These are phyloP conservation scores for Pocota personata DNA, from an alignment of 2,888 invertebrate genomes.

Conservation along the genomic window DNA sequence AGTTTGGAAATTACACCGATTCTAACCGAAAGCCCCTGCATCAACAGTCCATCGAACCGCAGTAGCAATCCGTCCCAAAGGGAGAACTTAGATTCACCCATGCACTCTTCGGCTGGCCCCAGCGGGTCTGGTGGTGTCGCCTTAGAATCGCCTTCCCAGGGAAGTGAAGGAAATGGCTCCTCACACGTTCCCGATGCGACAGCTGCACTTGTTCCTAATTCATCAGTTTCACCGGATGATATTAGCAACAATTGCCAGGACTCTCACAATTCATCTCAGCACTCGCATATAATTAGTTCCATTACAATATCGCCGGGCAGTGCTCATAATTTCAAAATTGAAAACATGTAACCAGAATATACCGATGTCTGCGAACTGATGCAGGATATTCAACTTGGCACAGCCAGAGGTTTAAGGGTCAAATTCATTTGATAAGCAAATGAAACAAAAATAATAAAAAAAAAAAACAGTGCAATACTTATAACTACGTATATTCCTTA, in stretches of 20 bases:
- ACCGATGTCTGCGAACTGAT: conserved; percentile 33
- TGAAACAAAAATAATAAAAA: not conserved
- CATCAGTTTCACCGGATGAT: conserved; percentile 70
- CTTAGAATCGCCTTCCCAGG: conserved; percentile 74
- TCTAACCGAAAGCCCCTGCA: conserved; percentile 75
- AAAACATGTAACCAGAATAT: conserved; percentile 79
- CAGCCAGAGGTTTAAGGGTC: conserved; percentile 15
- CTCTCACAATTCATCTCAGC: conserved; percentile 71
- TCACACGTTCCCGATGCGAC: conserved; percentile 70
- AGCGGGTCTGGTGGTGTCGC: conserved; percentile 53
- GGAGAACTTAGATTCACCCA: conserved; percentile 72
- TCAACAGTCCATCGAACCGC: conserved; percentile 79
- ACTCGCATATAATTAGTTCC: conserved; percentile 80
- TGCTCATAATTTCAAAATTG: conserved; percentile 82
- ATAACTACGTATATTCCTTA: conserved; percentile 33
- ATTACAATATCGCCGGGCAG: conserved; percentile 81
- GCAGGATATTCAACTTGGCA: conserved; percentile 10
- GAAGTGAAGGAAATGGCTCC: conserved; percentile 69
- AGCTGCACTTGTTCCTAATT: conserved; percentile 70
- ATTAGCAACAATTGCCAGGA: conserved; percentile 70
- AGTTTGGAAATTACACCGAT: conserved; percentile 77
- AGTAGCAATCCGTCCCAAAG: conserved; percentile 77
- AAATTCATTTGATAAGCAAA: conserved; percentile 37
- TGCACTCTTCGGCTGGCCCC: conserved; percentile 74
- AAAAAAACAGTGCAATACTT: conserved; percentile 54